phyloP scores from a whole-genome alignment of 2,113 vertebrate genomes.

The Rhinopomastus cyanomelas region DNA sequence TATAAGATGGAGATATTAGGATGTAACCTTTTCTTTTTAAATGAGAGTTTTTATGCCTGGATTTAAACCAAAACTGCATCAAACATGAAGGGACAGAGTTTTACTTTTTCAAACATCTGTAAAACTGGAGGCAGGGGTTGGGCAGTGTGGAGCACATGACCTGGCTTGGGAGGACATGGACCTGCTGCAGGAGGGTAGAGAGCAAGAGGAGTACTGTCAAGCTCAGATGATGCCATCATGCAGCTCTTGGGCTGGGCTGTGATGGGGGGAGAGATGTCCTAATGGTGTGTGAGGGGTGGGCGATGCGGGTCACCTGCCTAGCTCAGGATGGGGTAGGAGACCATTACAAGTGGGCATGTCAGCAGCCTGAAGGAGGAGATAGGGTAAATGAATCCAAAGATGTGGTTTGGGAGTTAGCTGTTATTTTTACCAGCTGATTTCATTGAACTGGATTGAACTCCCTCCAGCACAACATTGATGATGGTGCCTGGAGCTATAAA shows the following conservation, averaged over 20 bases:
- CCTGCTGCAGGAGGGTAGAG: not conserved
- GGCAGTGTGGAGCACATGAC: not conserved
- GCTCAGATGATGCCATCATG: not conserved
- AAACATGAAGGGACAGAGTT: not conserved
- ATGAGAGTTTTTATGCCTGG: not conserved
- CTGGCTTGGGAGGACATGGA: not conserved
- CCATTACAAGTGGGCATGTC: not conserved
- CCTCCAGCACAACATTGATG: conserved; percentile 44
- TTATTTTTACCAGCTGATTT: conserved; percentile 32
- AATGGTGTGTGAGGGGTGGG: not conserved
- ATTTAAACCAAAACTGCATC: not conserved
- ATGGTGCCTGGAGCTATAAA: conserved; percentile 45
- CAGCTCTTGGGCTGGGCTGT: not conserved
- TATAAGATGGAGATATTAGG: not conserved
- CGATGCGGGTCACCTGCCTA: not conserved
- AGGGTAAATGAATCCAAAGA: not conserved
- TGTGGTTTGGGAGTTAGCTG: conserved; percentile 31
- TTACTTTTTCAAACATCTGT: not conserved
- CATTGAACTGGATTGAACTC: conserved; percentile 48
- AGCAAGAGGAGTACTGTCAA: not conserved
- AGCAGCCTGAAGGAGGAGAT: not conserved
- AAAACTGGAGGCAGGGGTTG: not conserved
- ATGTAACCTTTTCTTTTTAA: not conserved
- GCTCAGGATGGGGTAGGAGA: not conserved
- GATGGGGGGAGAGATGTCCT: not conserved